Evolutionary conservation across 2,888 invertebrate genomes (phyloP), one percentile per base, ranked within the genome.

Genomic region (Agonum fuliginosum): DNA sequence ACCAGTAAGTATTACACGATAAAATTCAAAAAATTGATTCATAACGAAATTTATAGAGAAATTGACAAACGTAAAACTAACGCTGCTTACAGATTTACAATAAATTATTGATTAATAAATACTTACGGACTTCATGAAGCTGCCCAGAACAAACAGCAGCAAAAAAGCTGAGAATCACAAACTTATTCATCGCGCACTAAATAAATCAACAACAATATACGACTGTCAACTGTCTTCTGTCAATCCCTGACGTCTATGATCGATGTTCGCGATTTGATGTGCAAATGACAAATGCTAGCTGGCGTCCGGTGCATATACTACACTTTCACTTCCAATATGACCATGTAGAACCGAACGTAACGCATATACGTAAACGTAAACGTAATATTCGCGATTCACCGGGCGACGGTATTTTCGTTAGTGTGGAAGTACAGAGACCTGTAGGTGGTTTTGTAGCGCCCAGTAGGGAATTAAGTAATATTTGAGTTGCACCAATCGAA

Each of bases 221-320:
- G 46, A 46, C 6, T 5, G 17, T 8, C 46, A 46, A 30, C 30
- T 30, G 30, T 30, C 6, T 30, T 5, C 30, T 6, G 54, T 54
- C 54, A 54, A 54, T n/a, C n/a, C n/a, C n/a, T n/a, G n/a, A 12
- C 46, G 37, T 70, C 19, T 51, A 17, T 30, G 48, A 30, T 65
- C 51, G 80, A 78, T 79, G 81, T 79, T 82, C 79, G 79, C 82
- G 76, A 83, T 83, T 81, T 81, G 82, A 81, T 82, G 82, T 77
- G 77, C 78, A 79, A 79, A 74, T 80, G 80, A 81, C 81, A 82
- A 83, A 81, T 83, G 82, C 34, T 73, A 17, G 43, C 12, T 19
- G 5, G 70, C 20, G 4, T 58, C 30, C 24, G 12, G 46, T 58
- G 58, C 58, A 43, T 46, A 62, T 41, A 54, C 41, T 41, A 17